These are phyloP conservation scores for Linepithema humile DNA, from an alignment of 1,140 invertebrate species.

Conservation along the genomic window DNA sequence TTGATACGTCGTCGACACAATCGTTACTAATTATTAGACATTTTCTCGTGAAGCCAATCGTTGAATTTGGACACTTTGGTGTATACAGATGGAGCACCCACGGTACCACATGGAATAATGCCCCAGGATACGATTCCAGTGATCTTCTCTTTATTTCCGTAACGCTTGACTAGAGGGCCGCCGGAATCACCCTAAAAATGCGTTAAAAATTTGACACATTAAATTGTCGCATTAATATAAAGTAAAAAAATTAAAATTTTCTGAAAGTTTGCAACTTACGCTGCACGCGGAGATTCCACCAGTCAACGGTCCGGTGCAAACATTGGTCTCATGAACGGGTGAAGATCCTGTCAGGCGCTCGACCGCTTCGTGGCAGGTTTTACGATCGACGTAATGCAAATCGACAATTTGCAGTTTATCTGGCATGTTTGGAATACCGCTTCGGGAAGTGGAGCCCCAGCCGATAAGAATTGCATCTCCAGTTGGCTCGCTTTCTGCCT, in stretches of 20 bases:
- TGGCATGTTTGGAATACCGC: constrained; percentile 32
- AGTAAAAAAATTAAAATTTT: neutral
- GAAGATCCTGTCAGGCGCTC: constrained; percentile 57
- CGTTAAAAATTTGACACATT: constrained; percentile 3
- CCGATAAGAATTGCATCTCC: constrained; percentile 80
- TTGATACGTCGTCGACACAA: neutral
- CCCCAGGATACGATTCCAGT: constrained; percentile 91
- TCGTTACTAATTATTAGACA: constrained; percentile 24
- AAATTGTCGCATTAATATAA: neutral
- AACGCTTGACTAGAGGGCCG: constrained; percentile 81
- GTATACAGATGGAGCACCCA: constrained; percentile 88
- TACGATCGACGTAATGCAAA: constrained; percentile 62
- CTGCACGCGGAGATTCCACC: constrained; percentile 86
- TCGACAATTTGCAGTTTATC: constrained; percentile 64
- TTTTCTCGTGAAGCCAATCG: constrained; percentile 76
- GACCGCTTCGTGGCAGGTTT: constrained; percentile 64
- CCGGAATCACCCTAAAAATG: constrained; percentile 87
- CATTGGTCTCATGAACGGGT: constrained; percentile 80
- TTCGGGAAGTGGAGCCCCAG: constrained; percentile 82
- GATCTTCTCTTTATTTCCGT: neutral
- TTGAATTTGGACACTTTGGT: constrained; percentile 87
- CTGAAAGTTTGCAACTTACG: constrained; percentile 81
- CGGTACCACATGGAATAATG: constrained; percentile 87
- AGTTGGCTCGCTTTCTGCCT: constrained; percentile 69
- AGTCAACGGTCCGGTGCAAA: constrained; percentile 86